A percentile compares a stretch with the other conserved stretches of the same genome.
Evolutionary conservation across 1,140 invertebrate genomes (phyloP).

Genomic region (Pachypsylla venusta): DNA sequence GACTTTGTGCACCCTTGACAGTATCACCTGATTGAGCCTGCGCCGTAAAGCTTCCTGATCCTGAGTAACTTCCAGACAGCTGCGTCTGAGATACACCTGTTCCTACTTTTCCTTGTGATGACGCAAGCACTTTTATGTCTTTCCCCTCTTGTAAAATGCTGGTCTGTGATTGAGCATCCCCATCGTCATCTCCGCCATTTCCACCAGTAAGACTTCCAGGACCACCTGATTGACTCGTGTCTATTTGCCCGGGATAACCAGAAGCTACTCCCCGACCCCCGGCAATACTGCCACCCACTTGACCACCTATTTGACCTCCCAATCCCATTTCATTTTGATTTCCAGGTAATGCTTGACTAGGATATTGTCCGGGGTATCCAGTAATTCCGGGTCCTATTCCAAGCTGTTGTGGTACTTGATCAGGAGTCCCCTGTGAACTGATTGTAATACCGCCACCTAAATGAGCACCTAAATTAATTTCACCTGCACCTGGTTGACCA

Average conservation of each 20-base stretch:
- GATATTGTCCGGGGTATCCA: background rate
- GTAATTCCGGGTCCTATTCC: background rate
- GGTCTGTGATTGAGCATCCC: conserved; percentile 56
- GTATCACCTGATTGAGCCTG: conserved; percentile 61
- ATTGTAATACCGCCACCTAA: no score
- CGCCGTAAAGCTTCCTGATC: conserved; percentile 58
- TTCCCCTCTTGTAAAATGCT: conserved; percentile 47
- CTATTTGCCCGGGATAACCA: background rate
- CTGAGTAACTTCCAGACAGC: conserved; percentile 58
- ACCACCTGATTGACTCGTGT: conserved; percentile 14
- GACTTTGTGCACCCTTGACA: conserved; percentile 50
- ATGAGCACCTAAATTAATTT: no score
- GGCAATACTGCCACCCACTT: conserved; percentile 14
- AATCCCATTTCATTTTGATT: background rate
- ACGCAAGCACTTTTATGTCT: conserved; percentile 53
- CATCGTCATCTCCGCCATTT: conserved; percentile 12
- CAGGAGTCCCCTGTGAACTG: no score
- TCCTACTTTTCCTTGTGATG: conserved; percentile 52
- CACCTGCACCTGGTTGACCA: background rate
- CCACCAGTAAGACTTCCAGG: conserved; percentile 13
- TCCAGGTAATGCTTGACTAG: background rate
- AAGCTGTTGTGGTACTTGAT: no score
- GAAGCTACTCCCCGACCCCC: no score
- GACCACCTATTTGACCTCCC: conserved; percentile 10
- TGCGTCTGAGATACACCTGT: conserved; percentile 59